A percentile compares a stretch with the other conserved stretches of the same genome.
Conservation (phyloP, 2,797 vertebrate genomes). For the Channa striata region DNA sequence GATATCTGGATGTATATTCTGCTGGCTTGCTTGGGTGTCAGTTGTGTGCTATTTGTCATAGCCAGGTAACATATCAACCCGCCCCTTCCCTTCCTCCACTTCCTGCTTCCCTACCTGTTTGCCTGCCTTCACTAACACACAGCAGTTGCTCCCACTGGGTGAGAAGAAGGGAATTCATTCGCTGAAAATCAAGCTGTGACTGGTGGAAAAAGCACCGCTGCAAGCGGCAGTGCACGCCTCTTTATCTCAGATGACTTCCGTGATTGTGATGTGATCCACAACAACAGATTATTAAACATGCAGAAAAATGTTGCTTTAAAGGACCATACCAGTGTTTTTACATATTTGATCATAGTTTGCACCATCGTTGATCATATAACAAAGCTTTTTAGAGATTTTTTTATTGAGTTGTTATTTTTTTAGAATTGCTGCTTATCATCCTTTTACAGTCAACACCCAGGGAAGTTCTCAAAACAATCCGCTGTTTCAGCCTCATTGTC, state of each 20-base stretch:
- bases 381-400: neutral
- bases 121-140: conserved; percentile 44
- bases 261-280: conserved; percentile 4
- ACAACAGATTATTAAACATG: conserved; percentile 5
- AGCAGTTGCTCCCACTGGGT: conserved; percentile 40
- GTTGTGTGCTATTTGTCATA: conserved; percentile 94
- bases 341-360: neutral
- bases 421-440: neutral
- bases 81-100: conserved; percentile 1
- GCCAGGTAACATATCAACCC: conserved; percentile 93
- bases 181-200: conserved; percentile 41
- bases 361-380: neutral
- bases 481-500: conserved; percentile 1
- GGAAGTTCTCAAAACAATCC: neutral
- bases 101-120: conserved; percentile 25
- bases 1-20: conserved; percentile 99
- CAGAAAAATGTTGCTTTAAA: conserved; percentile 13
- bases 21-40: conserved; percentile 99
- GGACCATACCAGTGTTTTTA: conserved; percentile 31
- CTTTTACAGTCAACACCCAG: neutral
- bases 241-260: conserved; percentile 31
- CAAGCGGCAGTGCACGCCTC: neutral
- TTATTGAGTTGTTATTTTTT: neutral
- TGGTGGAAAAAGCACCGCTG: conserved; percentile 8
- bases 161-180: conserved; percentile 33